Conservation (phyloP, 1,140 invertebrate genomes). For the Micrasema longulum region DNA sequence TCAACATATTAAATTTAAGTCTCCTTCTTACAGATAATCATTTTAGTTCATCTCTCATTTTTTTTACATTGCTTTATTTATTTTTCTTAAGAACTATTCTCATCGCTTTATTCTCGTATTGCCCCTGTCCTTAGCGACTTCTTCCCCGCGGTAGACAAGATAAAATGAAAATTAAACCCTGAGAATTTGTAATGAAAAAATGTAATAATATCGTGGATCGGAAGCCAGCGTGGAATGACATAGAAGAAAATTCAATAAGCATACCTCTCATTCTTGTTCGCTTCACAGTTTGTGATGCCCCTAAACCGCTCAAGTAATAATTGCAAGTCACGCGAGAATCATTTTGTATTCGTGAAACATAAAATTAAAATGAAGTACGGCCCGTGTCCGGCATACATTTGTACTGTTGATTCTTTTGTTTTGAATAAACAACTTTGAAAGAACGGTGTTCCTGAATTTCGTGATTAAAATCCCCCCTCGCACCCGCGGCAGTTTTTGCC, state of each 20-base stretch:
- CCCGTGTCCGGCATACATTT: background rate
- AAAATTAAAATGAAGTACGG: background rate
- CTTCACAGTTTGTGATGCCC: background rate
- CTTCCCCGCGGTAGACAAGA: background rate
- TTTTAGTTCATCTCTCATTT: no score
- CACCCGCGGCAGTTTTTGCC: slow-evolving; percentile 1
- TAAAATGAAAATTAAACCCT: background rate
- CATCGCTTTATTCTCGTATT: no score
- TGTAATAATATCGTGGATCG: background rate
- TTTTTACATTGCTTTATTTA: no score
- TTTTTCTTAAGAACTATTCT: no score
- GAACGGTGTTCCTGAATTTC: slow-evolving; percentile 17
- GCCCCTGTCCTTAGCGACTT: background rate
- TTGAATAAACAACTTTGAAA: slow-evolving; percentile 19
- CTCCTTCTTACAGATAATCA: no score
- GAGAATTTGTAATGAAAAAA: background rate
- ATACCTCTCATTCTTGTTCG: background rate
- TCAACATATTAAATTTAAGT: no score
- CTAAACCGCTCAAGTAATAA: background rate
- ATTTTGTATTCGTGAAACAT: background rate
- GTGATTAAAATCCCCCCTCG: slow-evolving; percentile 15
- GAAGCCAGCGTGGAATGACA: background rate
- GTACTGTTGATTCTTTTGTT: slow-evolving; percentile 34
- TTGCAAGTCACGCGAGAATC: slow-evolving; percentile 24
- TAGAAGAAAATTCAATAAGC: background rate